Percentiles rank a stretch among this genome's conserved stretches.
Conservation (phyloP, 2,113 vertebrate genomes). For the Anoura caudifer region DNA sequence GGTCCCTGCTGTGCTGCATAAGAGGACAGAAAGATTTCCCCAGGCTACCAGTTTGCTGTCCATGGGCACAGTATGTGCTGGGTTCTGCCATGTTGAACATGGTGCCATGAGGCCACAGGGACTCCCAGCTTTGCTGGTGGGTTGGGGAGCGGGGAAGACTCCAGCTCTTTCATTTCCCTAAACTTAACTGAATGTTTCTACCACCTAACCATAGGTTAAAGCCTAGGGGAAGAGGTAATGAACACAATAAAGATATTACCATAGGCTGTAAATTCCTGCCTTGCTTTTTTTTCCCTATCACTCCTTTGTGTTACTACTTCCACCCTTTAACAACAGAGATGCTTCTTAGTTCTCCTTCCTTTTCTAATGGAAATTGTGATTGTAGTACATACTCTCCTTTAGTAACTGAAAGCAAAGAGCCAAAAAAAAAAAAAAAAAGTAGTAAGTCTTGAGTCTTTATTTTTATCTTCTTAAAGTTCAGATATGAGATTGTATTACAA, state of each 20-base stretch:
- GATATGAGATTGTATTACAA: neutral
- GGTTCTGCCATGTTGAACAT: neutral
- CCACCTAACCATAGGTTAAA: neutral
- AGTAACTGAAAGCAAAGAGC: neutral
- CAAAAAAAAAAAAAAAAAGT: neutral
- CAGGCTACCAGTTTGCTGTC: neutral
- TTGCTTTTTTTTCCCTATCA: neutral
- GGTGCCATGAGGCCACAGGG: neutral
- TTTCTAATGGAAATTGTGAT: neutral
- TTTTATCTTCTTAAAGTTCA: neutral
- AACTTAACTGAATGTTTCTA: neutral
- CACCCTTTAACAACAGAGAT: neutral
- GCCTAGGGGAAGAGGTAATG: neutral
- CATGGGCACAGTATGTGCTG: neutral
- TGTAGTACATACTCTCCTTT: neutral
- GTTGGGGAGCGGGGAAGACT: neutral
- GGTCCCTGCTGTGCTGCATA: neutral
- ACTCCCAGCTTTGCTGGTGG: neutral
- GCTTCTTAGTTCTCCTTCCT: neutral
- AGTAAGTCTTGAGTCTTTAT: neutral
- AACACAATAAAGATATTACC: neutral
- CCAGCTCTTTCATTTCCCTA: neutral
- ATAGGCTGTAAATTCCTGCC: neutral
- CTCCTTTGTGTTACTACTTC: neutral
- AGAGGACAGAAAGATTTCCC: neutral